Evolutionary conservation across 2,888 invertebrate species (phyloP).

Genomic region (Tachystola acroxantha): DNA sequence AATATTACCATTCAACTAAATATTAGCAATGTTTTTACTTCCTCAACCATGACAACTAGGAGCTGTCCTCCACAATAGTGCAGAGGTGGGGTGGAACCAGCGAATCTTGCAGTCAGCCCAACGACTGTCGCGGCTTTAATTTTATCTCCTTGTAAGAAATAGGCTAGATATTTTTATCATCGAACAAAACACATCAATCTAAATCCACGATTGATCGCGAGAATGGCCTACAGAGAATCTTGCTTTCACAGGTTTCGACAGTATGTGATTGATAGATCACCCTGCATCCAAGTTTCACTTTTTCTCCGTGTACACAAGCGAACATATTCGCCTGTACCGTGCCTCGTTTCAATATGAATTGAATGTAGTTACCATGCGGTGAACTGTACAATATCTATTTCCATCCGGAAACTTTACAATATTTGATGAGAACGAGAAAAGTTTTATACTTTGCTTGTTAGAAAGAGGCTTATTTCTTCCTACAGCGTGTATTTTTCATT

Average conservation of each 20-base stretch:
- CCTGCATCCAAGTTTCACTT: conserved; percentile 1
- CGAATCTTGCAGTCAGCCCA: too few relatives aligned
- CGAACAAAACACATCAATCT: conserved; percentile 31
- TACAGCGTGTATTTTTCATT: too few relatives aligned
- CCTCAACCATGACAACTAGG: too few relatives aligned
- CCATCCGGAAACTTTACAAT: background rate
- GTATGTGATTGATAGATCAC: conserved; percentile 7
- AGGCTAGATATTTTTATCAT: background rate
- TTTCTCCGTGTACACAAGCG: background rate
- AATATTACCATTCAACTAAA: too few relatives aligned
- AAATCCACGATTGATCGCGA: conserved; percentile 36
- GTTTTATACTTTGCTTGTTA: too few relatives aligned
- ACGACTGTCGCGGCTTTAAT: too few relatives aligned
- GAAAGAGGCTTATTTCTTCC: too few relatives aligned
- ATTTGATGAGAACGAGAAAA: background rate
- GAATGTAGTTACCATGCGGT: background rate
- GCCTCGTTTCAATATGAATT: background rate
- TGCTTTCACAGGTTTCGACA: conserved; percentile 1
- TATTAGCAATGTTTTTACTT: too few relatives aligned
- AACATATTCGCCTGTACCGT: background rate
- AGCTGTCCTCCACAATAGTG: too few relatives aligned
- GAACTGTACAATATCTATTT: background rate
- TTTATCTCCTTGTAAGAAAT: too few relatives aligned
- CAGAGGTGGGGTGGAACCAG: too few relatives aligned
- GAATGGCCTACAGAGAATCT: conserved; percentile 15